phyloP scores from a whole-genome alignment of 2,888 invertebrate species.

The Sinopyrophorus schimmeli region DNA sequence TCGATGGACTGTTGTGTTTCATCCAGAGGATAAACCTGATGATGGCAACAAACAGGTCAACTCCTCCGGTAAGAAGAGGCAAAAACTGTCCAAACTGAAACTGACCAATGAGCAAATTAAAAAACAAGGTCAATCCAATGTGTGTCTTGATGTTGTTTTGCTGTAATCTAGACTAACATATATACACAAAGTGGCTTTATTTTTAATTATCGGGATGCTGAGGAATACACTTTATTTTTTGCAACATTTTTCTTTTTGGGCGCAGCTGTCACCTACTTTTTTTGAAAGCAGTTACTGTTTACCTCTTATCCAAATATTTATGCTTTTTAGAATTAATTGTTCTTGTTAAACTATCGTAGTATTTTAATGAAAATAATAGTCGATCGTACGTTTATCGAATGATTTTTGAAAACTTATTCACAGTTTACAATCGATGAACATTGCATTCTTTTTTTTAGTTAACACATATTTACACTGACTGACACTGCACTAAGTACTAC shows the following conservation, averaged over 20 bases:
- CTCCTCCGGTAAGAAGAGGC: constrained; percentile 72
- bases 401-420: too few species aligned
- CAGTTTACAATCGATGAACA: too few species aligned
- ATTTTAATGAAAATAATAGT: too few species aligned
- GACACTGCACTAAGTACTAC: too few species aligned
- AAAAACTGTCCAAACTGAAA: constrained; percentile 59
- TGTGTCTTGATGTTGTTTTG: constrained; percentile 56
- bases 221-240: constrained; percentile 18
- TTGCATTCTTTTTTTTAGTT: too few species aligned
- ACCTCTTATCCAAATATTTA: constrained; percentile 24
- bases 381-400: too few species aligned
- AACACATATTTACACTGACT: too few species aligned
- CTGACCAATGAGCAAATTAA: constrained; percentile 59
- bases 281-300: constrained; percentile 42
- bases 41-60: constrained; percentile 73
- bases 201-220: constrained; percentile 13
- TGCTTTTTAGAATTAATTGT: constrained; percentile 8
- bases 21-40: constrained; percentile 89
- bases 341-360: too few species aligned
- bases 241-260: constrained; percentile 22
- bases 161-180: constrained; percentile 46
- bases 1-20: constrained; percentile 99
- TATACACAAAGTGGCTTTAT: constrained; percentile 19
- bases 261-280: constrained; percentile 45
- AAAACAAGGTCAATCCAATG: constrained; percentile 58